Base-by-base conservation (phyloP, 2,797 vertebrate species). In the Alosa sapidissima region DNA sequence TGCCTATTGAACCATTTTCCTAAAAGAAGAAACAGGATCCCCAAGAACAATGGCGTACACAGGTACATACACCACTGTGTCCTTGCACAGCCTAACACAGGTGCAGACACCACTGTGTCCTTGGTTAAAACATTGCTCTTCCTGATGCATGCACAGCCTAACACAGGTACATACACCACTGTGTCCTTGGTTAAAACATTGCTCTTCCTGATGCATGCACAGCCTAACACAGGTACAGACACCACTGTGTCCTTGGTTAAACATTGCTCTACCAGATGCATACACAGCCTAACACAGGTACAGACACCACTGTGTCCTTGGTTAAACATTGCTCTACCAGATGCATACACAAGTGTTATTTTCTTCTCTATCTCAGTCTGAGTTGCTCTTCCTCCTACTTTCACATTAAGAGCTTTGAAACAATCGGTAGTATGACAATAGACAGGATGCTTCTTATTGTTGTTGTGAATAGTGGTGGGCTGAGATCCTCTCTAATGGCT, bases 1-100 rank as follows among this genome's bases (percentile, higher is more conserved):
- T 81, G 84, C 48, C 60, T 86, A 87, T 87, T 81, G 89, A 88
- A 81, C 78, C 87, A 78, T 81, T 83, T 68, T 82, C 51, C 41
- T 72, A 45, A 81, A 52, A 41, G 78, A 54, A 51, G 81, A 83
- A 85, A 85, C 62, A 83, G 21, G 41, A 82, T 85, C 62, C 21
- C 48, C 21, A 65, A 47, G 72, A 78, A 78, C 72, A 78, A 78
- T 78, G 41, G 6, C 72, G 47, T 21, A 45, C 41, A 45, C 16
- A 14, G 72, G 47, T 78, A 78, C 41, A 75, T 33, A 47, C 16
- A 78, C 36, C 5, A 19, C 5, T 8, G 36, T 75, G n/a, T n/a
- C n/a, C n/a, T n/a, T n/a, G 68, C 33, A 75, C 14, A 75, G 36
- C 14, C 68, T 75, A 45, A 45, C 72, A 45, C 16, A 14, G 72